phyloP scores from a whole-genome alignment of 2,113 vertebrate species.

The Regulus satrapa region DNA sequence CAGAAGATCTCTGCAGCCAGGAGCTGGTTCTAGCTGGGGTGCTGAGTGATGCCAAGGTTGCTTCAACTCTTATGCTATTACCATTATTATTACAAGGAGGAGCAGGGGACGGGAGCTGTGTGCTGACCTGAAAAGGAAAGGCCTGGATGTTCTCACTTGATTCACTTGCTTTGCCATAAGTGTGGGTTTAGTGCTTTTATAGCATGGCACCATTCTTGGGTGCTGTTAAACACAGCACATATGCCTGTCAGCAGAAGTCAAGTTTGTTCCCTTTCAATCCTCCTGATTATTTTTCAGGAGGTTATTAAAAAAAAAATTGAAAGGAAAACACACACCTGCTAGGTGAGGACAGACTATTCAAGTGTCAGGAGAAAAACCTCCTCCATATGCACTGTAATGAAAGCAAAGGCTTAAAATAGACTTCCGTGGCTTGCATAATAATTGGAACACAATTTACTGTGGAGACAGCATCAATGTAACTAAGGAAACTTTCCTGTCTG shows the following conservation, averaged over 20 bases:
- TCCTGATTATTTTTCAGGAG: not conserved
- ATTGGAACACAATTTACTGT: not conserved
- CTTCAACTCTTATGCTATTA: not conserved
- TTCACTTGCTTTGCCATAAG: not conserved
- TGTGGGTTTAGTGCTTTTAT: not conserved
- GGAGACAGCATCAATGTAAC: not conserved
- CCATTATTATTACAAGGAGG: not conserved
- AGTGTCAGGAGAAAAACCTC: slow-evolving; percentile 11
- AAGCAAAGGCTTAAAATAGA: slow-evolving; percentile 34
- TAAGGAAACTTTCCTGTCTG: not conserved
- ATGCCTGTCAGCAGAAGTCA: not conserved
- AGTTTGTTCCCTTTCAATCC: not conserved
- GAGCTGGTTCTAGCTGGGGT: not conserved
- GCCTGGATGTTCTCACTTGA: not conserved
- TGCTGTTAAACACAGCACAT: not conserved
- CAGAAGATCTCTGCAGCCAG: not conserved
- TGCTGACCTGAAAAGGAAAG: not conserved
- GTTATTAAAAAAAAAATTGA: not conserved
- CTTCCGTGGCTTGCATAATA: slow-evolving; percentile 5
- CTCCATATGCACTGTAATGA: not conserved
- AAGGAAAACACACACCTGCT: slow-evolving; percentile 34
- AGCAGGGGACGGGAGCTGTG: not conserved
- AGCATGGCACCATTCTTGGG: not conserved
- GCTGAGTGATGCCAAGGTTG: not conserved
- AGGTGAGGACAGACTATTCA: not conserved